These are phyloP conservation scores for Lordiphosa clarofinis DNA, from an alignment of 1,140 invertebrate species.

Conservation along the genomic window DNA sequence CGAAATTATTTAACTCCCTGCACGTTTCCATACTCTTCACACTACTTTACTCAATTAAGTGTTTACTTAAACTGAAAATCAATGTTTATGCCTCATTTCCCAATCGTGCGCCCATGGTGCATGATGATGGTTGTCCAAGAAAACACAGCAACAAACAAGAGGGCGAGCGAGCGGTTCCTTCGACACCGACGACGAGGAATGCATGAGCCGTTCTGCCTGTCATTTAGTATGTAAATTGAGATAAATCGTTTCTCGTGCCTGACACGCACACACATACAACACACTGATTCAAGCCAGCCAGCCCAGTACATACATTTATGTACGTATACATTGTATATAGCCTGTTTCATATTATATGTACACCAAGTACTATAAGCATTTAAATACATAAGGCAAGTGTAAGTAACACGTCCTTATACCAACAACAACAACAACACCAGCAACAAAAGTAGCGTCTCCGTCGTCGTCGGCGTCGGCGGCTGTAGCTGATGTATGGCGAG, in stretches of 20 bases:
- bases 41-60: constrained; percentile 61
- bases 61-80: constrained; percentile 68
- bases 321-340: constrained; percentile 24
- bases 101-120: constrained; percentile 52
- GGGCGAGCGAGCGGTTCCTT: constrained; percentile 23
- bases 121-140: constrained; percentile 24
- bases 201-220: constrained; percentile 68
- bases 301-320: constrained; percentile 26
- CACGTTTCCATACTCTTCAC: constrained; percentile 38
- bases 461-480: constrained; percentile 18
- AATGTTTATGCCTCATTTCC: constrained; percentile 64
- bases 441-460: constrained; percentile 16
- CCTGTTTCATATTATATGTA: constrained; percentile 31
- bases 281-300: constrained; percentile 12
- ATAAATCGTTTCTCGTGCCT: constrained; percentile 76
- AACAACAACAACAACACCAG: constrained; percentile 28
- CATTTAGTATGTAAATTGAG: constrained; percentile 78
- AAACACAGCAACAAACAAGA: constrained; percentile 5
- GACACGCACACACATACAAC: constrained; percentile 42
- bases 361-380: constrained; percentile 30
- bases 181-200: constrained; percentile 50
- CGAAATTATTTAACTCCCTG: constrained; percentile 34
- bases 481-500: constrained; percentile 67
- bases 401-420: constrained; percentile 71
- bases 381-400: constrained; percentile 68